These are phyloP conservation scores for Callopanchax toddi DNA, from an alignment of 2,113 vertebrate species.

Conservation along the genomic window DNA sequence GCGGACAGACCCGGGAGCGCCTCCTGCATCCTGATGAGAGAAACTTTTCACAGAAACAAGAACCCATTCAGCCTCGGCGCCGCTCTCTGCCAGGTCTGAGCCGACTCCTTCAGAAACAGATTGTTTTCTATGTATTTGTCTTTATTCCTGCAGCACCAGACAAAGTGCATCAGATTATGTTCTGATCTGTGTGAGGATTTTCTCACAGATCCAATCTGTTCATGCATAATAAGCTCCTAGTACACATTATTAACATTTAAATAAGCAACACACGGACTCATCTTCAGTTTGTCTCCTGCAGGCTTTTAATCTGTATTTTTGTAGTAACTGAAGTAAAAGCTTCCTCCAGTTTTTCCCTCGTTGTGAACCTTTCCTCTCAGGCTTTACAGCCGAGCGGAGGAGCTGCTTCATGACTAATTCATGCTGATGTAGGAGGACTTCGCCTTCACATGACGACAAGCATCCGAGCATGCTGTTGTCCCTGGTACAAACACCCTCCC, in stretches of 20 bases:
- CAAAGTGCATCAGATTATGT: slow-evolving; percentile 16
- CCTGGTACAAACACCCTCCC: background rate
- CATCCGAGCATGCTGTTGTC: slow-evolving; percentile 18
- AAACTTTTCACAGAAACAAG: slow-evolving; percentile 37
- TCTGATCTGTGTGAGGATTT: slow-evolving; percentile 49
- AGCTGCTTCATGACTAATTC: slow-evolving; percentile 69
- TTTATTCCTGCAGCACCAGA: background rate
- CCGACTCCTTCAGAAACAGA: background rate
- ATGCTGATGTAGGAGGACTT: slow-evolving; percentile 61
- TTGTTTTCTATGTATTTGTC: background rate
- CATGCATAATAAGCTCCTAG: slow-evolving; percentile 13
- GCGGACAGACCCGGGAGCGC: slow-evolving; percentile 15
- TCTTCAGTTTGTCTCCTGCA: too few species aligned
- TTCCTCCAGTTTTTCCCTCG: background rate
- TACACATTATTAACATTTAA: background rate
- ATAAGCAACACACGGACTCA: too few species aligned
- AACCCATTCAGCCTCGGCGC: slow-evolving; percentile 32
- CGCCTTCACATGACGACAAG: slow-evolving; percentile 41
- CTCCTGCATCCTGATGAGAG: slow-evolving; percentile 46
- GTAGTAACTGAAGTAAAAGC: background rate
- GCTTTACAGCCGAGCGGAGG: slow-evolving; percentile 27
- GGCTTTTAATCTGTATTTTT: too few species aligned
- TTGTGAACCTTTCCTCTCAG: slow-evolving; percentile 1
- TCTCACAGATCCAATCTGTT: slow-evolving; percentile 35
- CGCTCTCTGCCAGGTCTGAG: slow-evolving; percentile 51